These are phyloP conservation scores for Diplodus sargus DNA, from an alignment of 2,797 vertebrate species.

Conservation along the genomic window DNA sequence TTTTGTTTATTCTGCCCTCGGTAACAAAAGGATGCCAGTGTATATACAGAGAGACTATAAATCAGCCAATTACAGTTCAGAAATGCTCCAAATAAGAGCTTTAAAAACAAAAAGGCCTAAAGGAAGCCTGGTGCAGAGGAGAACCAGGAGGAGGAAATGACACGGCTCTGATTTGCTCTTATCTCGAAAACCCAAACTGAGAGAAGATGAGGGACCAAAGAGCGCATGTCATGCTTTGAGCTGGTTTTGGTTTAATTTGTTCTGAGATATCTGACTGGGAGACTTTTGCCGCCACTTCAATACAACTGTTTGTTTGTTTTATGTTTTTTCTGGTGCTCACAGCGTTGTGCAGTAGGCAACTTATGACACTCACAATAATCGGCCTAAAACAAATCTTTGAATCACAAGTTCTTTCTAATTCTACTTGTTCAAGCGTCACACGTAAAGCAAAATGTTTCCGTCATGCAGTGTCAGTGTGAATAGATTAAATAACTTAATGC, in stretches of 20 bases:
- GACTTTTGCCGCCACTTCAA: conserved; percentile 3
- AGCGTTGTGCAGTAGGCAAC: background rate
- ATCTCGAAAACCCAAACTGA: background rate
- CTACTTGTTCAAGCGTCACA: too few relatives aligned
- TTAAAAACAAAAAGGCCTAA: background rate
- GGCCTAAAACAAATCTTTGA: too few relatives aligned
- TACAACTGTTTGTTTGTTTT: background rate
- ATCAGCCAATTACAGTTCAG: conserved; percentile 12
- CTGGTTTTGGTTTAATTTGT: background rate
- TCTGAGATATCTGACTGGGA: background rate
- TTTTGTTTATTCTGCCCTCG: conserved; percentile 2
- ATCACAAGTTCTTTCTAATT: too few relatives aligned
- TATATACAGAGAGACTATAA: background rate
- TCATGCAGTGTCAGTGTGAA: too few relatives aligned
- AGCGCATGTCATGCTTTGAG: background rate
- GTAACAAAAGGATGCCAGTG: conserved; percentile 7
- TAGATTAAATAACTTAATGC: too few relatives aligned
- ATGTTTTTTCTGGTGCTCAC: too few relatives aligned
- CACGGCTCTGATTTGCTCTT: background rate
- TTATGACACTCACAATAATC: background rate
- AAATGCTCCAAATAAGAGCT: conserved; percentile 1
- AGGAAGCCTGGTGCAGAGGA: conserved; percentile 7
- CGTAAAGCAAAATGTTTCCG: too few relatives aligned
- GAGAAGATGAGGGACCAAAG: background rate
- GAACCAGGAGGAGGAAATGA: conserved; percentile 13